phyloP scores from a whole-genome alignment of 2,113 vertebrate species.

The Coptodon rendalli region DNA sequence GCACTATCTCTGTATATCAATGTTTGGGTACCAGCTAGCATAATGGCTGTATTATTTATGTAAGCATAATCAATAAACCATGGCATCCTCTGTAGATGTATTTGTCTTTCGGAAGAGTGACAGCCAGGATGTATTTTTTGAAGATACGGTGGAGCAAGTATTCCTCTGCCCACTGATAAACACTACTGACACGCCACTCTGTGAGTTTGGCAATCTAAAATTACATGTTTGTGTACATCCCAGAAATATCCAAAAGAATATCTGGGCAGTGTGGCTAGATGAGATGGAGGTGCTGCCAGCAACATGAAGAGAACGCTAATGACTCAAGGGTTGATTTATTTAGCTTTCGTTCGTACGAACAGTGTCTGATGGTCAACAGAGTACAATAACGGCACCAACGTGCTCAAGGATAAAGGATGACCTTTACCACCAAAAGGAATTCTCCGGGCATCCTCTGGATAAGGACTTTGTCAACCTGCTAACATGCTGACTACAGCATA shows the following conservation, averaged over 20 bases:
- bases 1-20: slow-evolving; percentile 28
- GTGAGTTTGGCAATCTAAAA: slow-evolving; percentile 19
- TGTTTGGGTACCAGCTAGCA: slow-evolving; percentile 23
- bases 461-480: background rate
- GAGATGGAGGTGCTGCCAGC: background rate
- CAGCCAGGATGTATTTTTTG: slow-evolving; percentile 51
- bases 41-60: slow-evolving; percentile 54
- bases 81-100: slow-evolving; percentile 32
- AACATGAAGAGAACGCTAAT: background rate
- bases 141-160: slow-evolving; percentile 50
- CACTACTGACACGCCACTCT: slow-evolving; percentile 29
- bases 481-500: background rate
- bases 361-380: background rate
- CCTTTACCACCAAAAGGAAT: background rate
- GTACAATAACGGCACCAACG: background rate
- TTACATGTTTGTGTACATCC: slow-evolving; percentile 50
- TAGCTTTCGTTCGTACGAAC: background rate
- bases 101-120: slow-evolving; percentile 41
- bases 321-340: background rate
- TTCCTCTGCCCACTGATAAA: slow-evolving; percentile 45
- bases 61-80: slow-evolving; percentile 59
- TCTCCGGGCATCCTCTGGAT: background rate
- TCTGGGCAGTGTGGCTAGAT: background rate
- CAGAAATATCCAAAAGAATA: slow-evolving; percentile 14
- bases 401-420: background rate